phyloP scores from a whole-genome alignment of 2,888 invertebrate species.

The Sesamia inferens region DNA sequence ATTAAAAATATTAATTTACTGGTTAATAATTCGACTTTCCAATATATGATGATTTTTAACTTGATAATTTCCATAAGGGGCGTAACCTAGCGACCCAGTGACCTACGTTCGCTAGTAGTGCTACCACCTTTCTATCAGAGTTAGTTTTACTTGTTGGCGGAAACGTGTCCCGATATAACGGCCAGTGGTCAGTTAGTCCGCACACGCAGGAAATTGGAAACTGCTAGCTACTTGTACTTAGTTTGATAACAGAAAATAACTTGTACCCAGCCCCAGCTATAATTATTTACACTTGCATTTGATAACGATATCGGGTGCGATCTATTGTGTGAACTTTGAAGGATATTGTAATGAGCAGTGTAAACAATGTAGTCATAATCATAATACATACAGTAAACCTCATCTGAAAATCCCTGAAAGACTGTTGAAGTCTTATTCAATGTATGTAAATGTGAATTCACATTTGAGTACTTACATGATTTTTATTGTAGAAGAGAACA shows the following conservation, averaged over 20 bases:
- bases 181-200: constrained; percentile 60
- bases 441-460: background rate
- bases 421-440: background rate
- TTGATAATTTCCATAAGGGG: constrained; percentile 64
- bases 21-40: constrained; percentile 55
- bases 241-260: constrained; percentile 53
- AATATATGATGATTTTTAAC: constrained; percentile 53
- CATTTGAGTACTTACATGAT: background rate
- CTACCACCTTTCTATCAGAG: constrained; percentile 72
- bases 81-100: constrained; percentile 73
- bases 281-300: constrained; percentile 22
- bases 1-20: constrained; percentile 21
- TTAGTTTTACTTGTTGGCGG: constrained; percentile 78
- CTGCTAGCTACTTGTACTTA: constrained; percentile 40
- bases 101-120: constrained; percentile 63
- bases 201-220: constrained; percentile 70
- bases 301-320: constrained; percentile 32
- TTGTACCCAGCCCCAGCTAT: constrained; percentile 36
- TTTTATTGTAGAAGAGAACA: constrained; percentile 5
- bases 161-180: constrained; percentile 69
- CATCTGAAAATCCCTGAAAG: constrained; percentile 13
- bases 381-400: too few relatives aligned
- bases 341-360: background rate
- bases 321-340: constrained; percentile 15
- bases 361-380: background rate